Evolutionary conservation across 2,888 invertebrate species (phyloP).

Genomic region (Dermolepida albohirtum): DNA sequence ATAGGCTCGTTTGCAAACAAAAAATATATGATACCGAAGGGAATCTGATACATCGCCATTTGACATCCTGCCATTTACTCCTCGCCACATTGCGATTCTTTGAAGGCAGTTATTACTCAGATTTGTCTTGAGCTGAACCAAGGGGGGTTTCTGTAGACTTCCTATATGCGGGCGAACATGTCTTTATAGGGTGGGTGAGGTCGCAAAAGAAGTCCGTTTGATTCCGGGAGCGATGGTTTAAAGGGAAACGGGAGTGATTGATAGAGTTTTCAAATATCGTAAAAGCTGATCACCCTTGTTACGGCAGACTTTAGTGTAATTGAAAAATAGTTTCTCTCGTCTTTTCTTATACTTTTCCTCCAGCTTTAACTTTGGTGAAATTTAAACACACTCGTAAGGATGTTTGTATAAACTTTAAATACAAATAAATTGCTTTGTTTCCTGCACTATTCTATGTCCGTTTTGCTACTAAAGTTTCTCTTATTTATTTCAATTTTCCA

Average conservation of each 20-base stretch:
- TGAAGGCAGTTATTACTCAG: constrained; percentile 54
- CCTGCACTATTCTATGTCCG: too few species aligned
- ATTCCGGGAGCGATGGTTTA: constrained; percentile 54
- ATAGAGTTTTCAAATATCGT: constrained; percentile 59
- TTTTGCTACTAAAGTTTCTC: too few species aligned
- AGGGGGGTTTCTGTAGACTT: constrained; percentile 38
- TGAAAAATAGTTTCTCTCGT: too few species aligned
- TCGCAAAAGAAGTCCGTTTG: constrained; percentile 27
- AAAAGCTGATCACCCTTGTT: constrained; percentile 52
- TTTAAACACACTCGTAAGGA: too few species aligned
- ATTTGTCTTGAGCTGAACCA: constrained; percentile 57
- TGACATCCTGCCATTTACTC: constrained; percentile 49
- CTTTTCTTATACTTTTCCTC: too few species aligned
- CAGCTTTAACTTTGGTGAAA: too few species aligned
- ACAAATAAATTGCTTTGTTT: too few species aligned
- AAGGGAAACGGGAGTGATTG: constrained; percentile 58
- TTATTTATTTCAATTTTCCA: too few species aligned
- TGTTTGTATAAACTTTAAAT: too few species aligned
- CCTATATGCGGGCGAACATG: too few species aligned
- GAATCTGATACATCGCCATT: constrained; percentile 30
- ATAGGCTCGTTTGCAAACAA: neutral
- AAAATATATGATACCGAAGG: neutral
- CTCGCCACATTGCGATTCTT: constrained; percentile 16
- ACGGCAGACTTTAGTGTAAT: too few species aligned
- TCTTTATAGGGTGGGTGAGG: constrained; percentile 36